phyloP scores from a whole-genome alignment of 2,113 vertebrate genomes.

The Porphyrio hochstetteri region DNA sequence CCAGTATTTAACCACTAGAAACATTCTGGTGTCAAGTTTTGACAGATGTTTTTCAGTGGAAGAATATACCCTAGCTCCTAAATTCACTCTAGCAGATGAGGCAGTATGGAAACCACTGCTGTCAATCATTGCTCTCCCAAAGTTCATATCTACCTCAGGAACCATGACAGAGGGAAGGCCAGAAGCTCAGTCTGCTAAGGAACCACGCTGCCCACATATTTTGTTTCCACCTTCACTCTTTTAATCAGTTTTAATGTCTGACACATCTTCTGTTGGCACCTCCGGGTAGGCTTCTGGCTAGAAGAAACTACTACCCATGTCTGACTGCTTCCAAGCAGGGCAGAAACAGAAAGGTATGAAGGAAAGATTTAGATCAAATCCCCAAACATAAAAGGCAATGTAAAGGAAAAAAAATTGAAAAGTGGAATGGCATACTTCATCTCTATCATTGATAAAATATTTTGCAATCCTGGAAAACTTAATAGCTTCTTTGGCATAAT shows the following conservation, averaged over 20 bases:
- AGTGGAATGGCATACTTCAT: constrained; percentile 57
- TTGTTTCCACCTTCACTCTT: not conserved
- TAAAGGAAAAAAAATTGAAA: constrained; percentile 45
- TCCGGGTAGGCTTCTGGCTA: not conserved
- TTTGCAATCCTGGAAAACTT: constrained; percentile 66
- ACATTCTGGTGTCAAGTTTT: not conserved
- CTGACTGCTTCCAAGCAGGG: not conserved
- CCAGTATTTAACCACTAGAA: not conserved
- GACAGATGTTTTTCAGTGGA: not conserved
- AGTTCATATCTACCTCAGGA: not conserved
- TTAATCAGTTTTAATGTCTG: not conserved
- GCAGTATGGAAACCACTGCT: not conserved
- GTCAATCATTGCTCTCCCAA: not conserved
- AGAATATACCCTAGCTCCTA: not conserved
- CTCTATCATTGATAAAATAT: constrained; percentile 67
- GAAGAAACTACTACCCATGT: constrained; percentile 53
- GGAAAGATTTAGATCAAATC: constrained; percentile 66
- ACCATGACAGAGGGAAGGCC: not conserved
- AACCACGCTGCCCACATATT: not conserved
- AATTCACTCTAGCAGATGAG: not conserved
- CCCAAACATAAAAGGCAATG: constrained; percentile 56
- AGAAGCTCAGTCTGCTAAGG: not conserved
- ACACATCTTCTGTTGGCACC: not conserved
- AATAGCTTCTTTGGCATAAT: constrained; percentile 59
- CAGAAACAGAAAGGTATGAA: not conserved